Conservation (phyloP, 23 tunicate genomes). For the Ascidia mentula region DNA sequence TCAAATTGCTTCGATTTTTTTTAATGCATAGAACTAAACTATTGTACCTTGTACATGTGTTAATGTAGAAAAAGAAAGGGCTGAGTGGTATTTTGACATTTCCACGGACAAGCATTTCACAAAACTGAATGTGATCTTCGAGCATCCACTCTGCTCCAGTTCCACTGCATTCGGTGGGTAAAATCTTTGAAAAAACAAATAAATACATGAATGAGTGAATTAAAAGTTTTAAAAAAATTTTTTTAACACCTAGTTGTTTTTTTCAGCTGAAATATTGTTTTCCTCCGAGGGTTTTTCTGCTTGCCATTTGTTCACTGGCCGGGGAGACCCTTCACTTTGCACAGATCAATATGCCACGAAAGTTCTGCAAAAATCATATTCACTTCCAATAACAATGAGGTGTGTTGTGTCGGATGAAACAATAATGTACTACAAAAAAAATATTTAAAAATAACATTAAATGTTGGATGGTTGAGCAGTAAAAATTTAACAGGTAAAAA, state of each 20-base stretch:
- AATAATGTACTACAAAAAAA: no score
- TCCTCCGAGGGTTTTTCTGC: conserved; percentile 43
- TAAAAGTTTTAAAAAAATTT: no score
- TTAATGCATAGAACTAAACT: neutral
- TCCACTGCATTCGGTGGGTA: conserved; percentile 75
- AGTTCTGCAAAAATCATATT: conserved; percentile 59
- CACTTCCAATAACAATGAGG: conserved; percentile 76
- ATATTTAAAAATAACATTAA: no score
- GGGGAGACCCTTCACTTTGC: conserved; percentile 69
- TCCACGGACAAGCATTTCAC: conserved; percentile 16
- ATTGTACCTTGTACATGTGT: neutral
- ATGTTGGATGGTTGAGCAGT: no score
- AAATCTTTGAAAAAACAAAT: neutral
- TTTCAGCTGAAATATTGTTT: conserved; percentile 62
- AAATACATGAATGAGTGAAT: no score
- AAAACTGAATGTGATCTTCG: conserved; percentile 46
- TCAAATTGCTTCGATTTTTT: neutral
- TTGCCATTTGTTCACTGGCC: conserved; percentile 54
- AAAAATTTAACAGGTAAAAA: no score
- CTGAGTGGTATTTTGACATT: conserved; percentile 54
- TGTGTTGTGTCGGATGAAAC: conserved; percentile 22
- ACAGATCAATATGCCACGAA: conserved; percentile 56
- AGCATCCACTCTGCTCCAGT: conserved; percentile 56
- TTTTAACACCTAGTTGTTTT: neutral
- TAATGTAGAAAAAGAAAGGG: conserved; percentile 8